Evolutionary conservation across 2,113 vertebrate species (phyloP).

Genomic region (Sula dactylatra): DNA sequence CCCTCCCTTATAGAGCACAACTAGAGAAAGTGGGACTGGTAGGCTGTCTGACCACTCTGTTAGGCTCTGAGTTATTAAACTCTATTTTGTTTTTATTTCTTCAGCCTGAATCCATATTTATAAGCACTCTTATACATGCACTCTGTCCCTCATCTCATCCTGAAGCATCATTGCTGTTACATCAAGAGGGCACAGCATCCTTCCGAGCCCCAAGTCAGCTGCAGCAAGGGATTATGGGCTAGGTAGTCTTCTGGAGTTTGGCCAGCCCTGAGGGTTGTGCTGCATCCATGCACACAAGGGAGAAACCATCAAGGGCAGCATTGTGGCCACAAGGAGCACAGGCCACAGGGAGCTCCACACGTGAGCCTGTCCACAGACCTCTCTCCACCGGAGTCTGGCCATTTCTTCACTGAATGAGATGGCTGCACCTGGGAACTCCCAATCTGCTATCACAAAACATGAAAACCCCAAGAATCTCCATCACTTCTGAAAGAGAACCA

Average conservation of each 20-base stretch:
- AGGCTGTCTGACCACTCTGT: not conserved
- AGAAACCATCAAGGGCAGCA: not conserved
- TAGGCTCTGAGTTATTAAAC: not conserved
- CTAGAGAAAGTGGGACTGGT: not conserved
- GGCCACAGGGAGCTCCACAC: not conserved
- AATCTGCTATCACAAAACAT: not conserved
- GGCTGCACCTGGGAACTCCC: not conserved
- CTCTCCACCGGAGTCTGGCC: not conserved
- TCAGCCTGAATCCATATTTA: not conserved
- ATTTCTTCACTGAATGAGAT: not conserved
- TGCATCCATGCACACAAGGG: not conserved
- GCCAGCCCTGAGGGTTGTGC: not conserved
- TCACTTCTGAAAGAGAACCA: not conserved
- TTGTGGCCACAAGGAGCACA: not conserved
- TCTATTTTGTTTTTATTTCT: not conserved
- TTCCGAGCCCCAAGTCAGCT: not conserved
- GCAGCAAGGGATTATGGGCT: not conserved
- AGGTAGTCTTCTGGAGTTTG: not conserved
- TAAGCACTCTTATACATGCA: not conserved
- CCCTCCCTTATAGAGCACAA: not conserved
- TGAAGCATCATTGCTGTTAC: not conserved
- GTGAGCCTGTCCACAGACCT: not conserved
- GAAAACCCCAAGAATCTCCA: not conserved
- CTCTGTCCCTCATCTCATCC: not conserved
- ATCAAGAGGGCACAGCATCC: not conserved